Conservation (phyloP, 1,140 invertebrate species). For the Dufourea novaeangliae region DNA sequence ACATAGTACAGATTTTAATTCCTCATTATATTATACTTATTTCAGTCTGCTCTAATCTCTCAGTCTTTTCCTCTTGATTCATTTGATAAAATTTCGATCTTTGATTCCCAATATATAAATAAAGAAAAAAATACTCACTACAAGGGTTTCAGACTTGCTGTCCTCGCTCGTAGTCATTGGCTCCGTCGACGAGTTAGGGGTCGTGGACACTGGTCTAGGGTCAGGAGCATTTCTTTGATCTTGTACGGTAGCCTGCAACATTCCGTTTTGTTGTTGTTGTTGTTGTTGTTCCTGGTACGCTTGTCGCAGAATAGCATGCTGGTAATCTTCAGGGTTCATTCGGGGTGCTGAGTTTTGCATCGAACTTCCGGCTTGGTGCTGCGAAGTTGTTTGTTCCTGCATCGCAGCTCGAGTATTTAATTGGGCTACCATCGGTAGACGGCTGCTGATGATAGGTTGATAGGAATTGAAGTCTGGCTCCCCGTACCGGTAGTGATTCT, state of each 20-base stretch:
- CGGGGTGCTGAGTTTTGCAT: fast-evolving
- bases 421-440: neutral
- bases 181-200: neutral
- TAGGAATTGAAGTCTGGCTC: neutral
- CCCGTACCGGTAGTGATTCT: neutral
- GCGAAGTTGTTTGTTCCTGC: neutral
- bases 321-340: neutral
- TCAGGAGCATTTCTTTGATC: conserved; percentile 2
- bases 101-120: neutral
- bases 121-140: neutral
- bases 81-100: no score
- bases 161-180: no score
- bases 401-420: neutral
- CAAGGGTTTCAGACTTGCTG: neutral
- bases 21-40: no score
- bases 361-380: neutral
- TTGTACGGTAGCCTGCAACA: no score
- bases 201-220: neutral
- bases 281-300: neutral
- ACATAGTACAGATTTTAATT: no score
- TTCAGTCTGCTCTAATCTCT: no score
- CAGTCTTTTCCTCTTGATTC: no score
- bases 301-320: neutral
- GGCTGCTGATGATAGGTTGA: no score
- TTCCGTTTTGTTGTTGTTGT: neutral